Evolutionary conservation across 2,113 vertebrate species (phyloP), one percentile per base, ranked within the genome.

Genomic region (Malurus elegans): DNA sequence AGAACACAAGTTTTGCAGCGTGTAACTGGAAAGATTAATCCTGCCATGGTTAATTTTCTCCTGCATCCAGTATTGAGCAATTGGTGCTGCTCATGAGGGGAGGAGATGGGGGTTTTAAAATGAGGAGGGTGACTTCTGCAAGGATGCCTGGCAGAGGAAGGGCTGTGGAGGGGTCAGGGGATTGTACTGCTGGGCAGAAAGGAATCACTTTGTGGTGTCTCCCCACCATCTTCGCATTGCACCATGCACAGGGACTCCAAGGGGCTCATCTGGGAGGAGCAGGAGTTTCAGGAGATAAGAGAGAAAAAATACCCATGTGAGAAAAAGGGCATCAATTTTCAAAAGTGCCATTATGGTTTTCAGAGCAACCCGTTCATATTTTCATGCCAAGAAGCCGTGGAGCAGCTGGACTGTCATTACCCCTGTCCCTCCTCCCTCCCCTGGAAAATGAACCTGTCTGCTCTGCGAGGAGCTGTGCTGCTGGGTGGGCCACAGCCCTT

Each of bases 221-320:
- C 38, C 32, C 21, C 47, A 25, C 2, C 9, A 4, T 56, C 25
- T 81, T 38, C 40, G 24, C 1, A 1, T n/a, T 44, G 24, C 44
- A 36, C 36, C 0, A 1, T 29, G 19, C 1, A 2, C 45, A 10
- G 17, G 13, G 14, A 78, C 6, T 26, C 51, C 61, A 34, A 36
- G 26, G 18, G 6, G 7, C 13, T 75, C 1, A 3, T 12, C 24
- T 0, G 0, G 12, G 15, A 57, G 21, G 25, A 54, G 42, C 10
- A 6, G 38, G 38, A 38, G 16, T 56, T 61, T 53, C 72, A 81
- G 70, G 32, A 70, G 45, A 21, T 2, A 62, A 0, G 3, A 54
- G 21, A 72, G 36, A 14, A 51, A 74, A 74, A 74, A 81, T 24
- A 69, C 24, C 38, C 21, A 17, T 28, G 14, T 7, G 11, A 47